Evolutionary conservation across 2,888 invertebrate genomes (phyloP).

Genomic region (Luffia ferchaultella): DNA sequence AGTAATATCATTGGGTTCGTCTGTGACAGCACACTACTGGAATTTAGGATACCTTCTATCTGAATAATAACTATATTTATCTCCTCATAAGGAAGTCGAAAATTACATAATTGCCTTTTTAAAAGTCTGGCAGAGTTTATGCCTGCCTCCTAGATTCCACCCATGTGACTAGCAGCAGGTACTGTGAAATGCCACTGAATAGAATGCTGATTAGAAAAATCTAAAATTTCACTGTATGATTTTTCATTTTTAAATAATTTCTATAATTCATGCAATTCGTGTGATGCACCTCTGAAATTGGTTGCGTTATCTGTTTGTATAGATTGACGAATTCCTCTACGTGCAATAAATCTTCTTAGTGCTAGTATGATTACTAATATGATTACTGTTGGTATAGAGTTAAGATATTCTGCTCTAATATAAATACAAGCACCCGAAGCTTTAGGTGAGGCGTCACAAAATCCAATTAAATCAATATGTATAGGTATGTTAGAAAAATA

Average conservation of each 20-base stretch:
- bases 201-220: not conserved
- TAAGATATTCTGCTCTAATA: no score
- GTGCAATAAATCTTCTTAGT: no score
- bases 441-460: no score
- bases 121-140: conserved; percentile 5
- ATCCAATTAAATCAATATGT: no score
- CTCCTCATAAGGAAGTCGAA: conserved; percentile 3
- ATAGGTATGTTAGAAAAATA: no score
- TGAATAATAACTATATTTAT: conserved; percentile 4
- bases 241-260: no score
- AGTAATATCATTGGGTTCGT: not conserved
- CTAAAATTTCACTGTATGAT: not conserved
- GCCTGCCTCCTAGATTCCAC: conserved; percentile 7
- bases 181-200: conserved; percentile 6
- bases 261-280: not conserved
- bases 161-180: conserved; percentile 8
- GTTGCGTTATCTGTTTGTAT: not conserved
- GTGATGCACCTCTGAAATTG: not conserved
- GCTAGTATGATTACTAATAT: no score
- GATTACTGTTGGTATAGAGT: no score
- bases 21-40: conserved; percentile 4
- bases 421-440: no score
- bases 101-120: conserved; percentile 1
- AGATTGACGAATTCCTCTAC: no score
- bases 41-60: conserved; percentile 6